Conservation (phyloP, 1,140 invertebrate species). For the Coptotermes formosanus region DNA sequence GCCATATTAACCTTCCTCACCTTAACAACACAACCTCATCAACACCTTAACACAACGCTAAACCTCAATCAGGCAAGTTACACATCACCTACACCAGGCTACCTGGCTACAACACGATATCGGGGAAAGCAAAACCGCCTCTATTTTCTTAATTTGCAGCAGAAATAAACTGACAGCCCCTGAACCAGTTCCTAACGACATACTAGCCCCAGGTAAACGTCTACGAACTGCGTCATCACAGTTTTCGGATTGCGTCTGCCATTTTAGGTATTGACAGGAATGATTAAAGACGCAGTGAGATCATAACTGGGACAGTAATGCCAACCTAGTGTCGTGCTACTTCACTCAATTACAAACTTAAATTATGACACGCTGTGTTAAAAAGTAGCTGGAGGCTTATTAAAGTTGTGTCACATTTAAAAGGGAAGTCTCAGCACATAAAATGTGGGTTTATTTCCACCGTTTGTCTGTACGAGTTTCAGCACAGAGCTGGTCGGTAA, state of each 20-base stretch:
- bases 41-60: too few species aligned
- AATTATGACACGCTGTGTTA: not conserved
- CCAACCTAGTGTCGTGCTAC: not conserved
- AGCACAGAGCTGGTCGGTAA: not conserved
- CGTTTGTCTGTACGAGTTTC: not conserved
- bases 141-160: too few species aligned
- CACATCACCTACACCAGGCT: too few species aligned
- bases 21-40: too few species aligned
- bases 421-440: not conserved
- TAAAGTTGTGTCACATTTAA: not conserved
- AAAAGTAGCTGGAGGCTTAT: not conserved
- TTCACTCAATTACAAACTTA: not conserved
- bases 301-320: conserved; percentile 6
- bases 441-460: not conserved
- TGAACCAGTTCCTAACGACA: not conserved
- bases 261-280: not conserved
- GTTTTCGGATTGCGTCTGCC: not conserved
- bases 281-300: not conserved
- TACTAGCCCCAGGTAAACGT: not conserved
- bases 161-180: not conserved
- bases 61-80: too few species aligned
- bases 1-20: too few species aligned
- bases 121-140: too few species aligned
- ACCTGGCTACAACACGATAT: too few species aligned
- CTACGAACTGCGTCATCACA: not conserved